phyloP scores from a whole-genome alignment of 2,113 vertebrate genomes.

The Petroica traversi region DNA sequence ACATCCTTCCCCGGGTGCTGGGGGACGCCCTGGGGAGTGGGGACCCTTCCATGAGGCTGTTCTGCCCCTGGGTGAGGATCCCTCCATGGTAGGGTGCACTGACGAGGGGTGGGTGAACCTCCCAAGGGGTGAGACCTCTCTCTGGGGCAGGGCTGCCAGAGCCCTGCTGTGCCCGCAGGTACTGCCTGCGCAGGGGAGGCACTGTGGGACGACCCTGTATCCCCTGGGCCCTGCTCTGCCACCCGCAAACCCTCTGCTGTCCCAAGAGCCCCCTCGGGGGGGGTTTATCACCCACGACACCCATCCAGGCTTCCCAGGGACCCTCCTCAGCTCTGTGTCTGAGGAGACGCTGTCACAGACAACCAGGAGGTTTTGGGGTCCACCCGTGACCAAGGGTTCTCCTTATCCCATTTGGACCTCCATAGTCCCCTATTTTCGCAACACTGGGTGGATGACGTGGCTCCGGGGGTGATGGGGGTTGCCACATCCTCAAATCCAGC shows the following conservation, averaged over 20 bases:
- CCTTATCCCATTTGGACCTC: rapidly evolving
- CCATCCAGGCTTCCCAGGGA: rapidly evolving
- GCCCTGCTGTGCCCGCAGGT: neutral
- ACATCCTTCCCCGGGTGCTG: no score
- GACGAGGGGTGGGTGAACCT: no score
- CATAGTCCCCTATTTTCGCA: rapidly evolving
- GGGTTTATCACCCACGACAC: rapidly evolving
- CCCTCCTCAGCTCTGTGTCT: neutral
- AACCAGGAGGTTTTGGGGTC: neutral
- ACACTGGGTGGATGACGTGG: rapidly evolving
- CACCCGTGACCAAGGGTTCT: rapidly evolving
- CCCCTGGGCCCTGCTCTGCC: neutral
- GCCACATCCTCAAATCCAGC: rapidly evolving
- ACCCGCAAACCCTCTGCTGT: neutral
- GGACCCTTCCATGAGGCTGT: no score
- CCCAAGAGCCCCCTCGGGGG: no score
- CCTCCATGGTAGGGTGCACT: no score
- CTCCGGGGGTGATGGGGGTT: rapidly evolving
- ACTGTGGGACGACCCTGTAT: neutral
- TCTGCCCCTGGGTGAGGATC: neutral
- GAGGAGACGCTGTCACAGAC: rapidly evolving
- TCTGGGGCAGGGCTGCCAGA: neutral
- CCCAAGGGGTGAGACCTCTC: no score
- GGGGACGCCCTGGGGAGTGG: no score
- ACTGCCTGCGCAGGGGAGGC: neutral